Base-by-base conservation (phyloP, 2,888 invertebrate species). In the Neoaliturus tenellus region DNA sequence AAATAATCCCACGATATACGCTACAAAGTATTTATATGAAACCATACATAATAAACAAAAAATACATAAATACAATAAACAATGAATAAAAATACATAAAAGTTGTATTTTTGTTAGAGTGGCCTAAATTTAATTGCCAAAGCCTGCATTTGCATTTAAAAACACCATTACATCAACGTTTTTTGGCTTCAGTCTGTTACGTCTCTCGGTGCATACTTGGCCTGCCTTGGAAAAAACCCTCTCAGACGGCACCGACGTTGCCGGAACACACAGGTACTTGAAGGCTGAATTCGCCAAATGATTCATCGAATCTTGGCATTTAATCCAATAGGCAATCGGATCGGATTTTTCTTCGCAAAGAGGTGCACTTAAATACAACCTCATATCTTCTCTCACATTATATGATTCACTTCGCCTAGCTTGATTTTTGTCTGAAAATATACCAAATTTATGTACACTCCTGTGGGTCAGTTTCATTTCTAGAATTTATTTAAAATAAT, bases 171-270 rank as follows among this genome's bases (percentile, higher is more conserved):
- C 23, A 25, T 55, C 55, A 5, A 55, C 23, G 25, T 3, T 55
- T 55, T 23, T 23, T 25, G 5, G 23, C 5, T 3, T 55, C 23
- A 80, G 31, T 25, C 80, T 51, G 51, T 44, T 80, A 31, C 80
- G 4, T 23, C 48, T 23, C 31, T 80, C 51, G 10, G 12, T 10
- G 12, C 17, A 48, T 12, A 80, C 20, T 6, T 80, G 10, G 0
- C 81, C 81, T 31, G 81, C 81, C 33, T 81, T 81, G 2, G 81
- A 81, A 23, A 81, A 81, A 0, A 81, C 33, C 8, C 35, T 12
- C n/a, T 58, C 81, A 25, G 51, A 58, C 2, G 81, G 81, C 20
- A 58, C 81, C 10, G 62, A 81, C 5, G 55, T 81, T 3, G 62
- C 81, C 0, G 55, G 81, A 1, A 81, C 55, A 14, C 81, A 81